phyloP scores from a whole-genome alignment of 1,140 invertebrate genomes.

The Cydia splendana region DNA sequence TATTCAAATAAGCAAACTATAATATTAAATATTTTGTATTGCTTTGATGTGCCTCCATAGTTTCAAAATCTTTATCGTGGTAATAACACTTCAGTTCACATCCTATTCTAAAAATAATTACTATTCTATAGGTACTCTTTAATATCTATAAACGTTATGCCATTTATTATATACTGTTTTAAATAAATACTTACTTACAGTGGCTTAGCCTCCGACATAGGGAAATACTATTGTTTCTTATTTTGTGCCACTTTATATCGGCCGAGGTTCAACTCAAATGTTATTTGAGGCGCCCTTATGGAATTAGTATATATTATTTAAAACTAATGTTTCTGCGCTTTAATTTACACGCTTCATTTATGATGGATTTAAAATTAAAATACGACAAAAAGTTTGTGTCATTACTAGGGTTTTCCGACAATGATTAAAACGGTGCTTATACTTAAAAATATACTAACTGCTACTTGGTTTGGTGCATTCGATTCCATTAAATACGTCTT shows the following conservation, averaged over 20 bases:
- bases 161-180: slow-evolving; percentile 4
- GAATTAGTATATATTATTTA: not conserved
- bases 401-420: not conserved
- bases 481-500: slow-evolving; percentile 12
- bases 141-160: slow-evolving; percentile 35
- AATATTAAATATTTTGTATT: slow-evolving; percentile 26
- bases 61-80: slow-evolving; percentile 59
- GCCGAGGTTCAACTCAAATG: not conserved
- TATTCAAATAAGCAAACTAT: not conserved
- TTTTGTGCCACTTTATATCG: not conserved
- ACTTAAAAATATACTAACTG: not conserved
- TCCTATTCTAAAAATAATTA: slow-evolving; percentile 42
- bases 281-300: not conserved
- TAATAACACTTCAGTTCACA: slow-evolving; percentile 52
- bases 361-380: not conserved
- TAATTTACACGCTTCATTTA: too few relatives aligned
- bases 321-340: too few relatives aligned
- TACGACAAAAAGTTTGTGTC: not conserved
- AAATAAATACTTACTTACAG: not conserved
- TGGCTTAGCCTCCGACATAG: not conserved
- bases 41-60: slow-evolving; percentile 68
- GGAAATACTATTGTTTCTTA: not conserved
- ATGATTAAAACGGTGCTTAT: slow-evolving; percentile 6
- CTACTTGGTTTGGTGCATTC: slow-evolving; percentile 28
- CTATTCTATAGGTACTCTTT: slow-evolving; percentile 34